Evolutionary conservation across 1,140 invertebrate species (phyloP).

Genomic region (Lasioglossum baleicum): DNA sequence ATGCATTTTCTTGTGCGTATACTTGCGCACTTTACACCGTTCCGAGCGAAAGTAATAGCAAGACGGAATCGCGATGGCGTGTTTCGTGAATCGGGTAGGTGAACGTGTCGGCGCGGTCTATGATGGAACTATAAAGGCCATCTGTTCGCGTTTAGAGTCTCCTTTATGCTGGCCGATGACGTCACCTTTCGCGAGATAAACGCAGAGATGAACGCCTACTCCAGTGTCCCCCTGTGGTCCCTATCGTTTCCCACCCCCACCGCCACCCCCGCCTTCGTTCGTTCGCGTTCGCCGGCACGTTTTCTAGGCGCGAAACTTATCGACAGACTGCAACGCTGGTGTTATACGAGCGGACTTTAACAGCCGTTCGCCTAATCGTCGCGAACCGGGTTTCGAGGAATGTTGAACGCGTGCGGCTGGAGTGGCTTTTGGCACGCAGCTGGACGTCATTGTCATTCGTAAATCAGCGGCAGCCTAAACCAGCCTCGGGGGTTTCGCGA

Average conservation of each 20-base stretch:
- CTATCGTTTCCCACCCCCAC: neutral
- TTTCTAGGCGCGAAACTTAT: constrained; percentile 28
- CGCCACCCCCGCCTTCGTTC: neutral
- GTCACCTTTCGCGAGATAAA: constrained; percentile 66
- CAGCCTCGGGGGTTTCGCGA: neutral
- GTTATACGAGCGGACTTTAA: constrained; percentile 53
- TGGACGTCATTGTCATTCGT: constrained; percentile 52
- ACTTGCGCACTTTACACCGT: too few species aligned
- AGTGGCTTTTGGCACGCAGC: constrained; percentile 46
- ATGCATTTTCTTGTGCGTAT: neutral
- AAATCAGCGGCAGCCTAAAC: constrained; percentile 39
- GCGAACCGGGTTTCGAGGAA: constrained; percentile 45
- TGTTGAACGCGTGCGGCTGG: constrained; percentile 25
- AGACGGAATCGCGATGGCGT: constrained; percentile 34
- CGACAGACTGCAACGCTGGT: constrained; percentile 15
- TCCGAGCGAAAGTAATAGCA: neutral
- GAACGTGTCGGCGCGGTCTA: constrained; percentile 41
- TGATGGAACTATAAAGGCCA: constrained; percentile 69
- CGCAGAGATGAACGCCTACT: constrained; percentile 64
- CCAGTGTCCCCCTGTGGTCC: constrained; percentile 24
- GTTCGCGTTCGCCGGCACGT: neutral
- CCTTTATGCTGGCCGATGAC: constrained; percentile 64
- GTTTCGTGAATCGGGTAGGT: constrained; percentile 53
- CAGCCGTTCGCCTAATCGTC: constrained; percentile 57
- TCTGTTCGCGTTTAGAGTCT: constrained; percentile 72